Evolutionary conservation across 1,140 invertebrate genomes (phyloP), one percentile per base, ranked within the genome.

Genomic region (Chlorops oryzae): DNA sequence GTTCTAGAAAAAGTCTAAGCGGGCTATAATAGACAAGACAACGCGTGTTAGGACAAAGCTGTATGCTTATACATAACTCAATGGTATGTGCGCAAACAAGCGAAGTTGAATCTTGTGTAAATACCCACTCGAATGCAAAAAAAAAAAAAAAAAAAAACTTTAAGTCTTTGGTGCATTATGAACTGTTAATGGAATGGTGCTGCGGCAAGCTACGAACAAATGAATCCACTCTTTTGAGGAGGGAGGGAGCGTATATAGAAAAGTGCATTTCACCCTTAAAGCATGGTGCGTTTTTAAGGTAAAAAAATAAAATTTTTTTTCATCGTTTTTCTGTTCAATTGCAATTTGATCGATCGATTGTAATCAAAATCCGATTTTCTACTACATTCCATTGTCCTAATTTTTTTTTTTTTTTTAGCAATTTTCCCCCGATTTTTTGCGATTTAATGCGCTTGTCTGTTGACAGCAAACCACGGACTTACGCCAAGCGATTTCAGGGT

Each of bases 381-480:
- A 6, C 7, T 7, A 7, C 17, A 40, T 9, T 9, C 28, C 28
- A 48, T 55, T 54, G 47, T 59, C 43, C 54, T 58, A 43, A 56
- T 50, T 39, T 44, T 46, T 52, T 55, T 52, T 34, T 52, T 41
- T 47, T 58, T 41, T 49, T 50, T 52, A 41, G 47, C 5, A 45
- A 51, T 57, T 57, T 59, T 46, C 28, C 50, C 46, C 51, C 52
- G 46, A 23, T 38, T 6, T 18, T 21, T 23, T 39, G 61, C 50
- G 55, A 65, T 62, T 65, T 50, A 57, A 63, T 62, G 62, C 50
- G 44, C 49, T 54, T 54, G 47, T 48, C 54, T 43, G 47, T 51
- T 39, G 39, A n/a, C n/a, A n/a, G n/a, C n/a, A n/a, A n/a, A n/a
- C n/a, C n/a, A n/a, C n/a, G n/a, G n/a, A n/a, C n/a, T n/a, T n/a